Base-by-base conservation (phyloP, 2,888 invertebrate genomes). In the Drosophila mimica region DNA sequence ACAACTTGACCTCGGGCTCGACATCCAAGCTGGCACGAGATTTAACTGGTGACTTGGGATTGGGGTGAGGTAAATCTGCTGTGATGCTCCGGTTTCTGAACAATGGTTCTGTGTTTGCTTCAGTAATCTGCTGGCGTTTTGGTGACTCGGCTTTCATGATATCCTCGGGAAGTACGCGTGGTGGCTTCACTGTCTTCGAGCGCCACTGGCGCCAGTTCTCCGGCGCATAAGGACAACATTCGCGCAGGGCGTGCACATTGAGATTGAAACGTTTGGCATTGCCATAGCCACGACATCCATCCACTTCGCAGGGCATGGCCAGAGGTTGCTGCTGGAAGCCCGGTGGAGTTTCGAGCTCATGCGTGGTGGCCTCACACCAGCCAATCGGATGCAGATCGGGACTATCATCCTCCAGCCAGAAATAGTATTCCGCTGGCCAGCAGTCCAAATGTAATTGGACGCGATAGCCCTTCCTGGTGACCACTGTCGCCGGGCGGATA, bases 321-420 rank as follows among this genome's bases (percentile, higher is more conserved):
- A 82, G 65, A 34, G 83, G 70, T 6, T 67, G 65, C 46, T 88
- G 85, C 38, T 76, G 76, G 57, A 72, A 92, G 95, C 96, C 96
- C 52, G 97, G 94, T 17, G 98, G 98, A 13, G 97, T 95, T 92
- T 98, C 97, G 33, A 98, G 93, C 0, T 96, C 96, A 92, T 98
- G 98, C 3, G 96, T 96, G 1, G 98, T 98, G 93, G 97, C 97
- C 76, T 95, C 94, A 92, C 98, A 98, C 98, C 98, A 99, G 40
- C 97, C 97, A 74, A 97, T 95, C 0, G 98, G 98, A 94, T 98
- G 98, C 85, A 99, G 95, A 93, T 98, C 98, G 0, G 96, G 95
- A 79, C 95, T 96, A 93, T 98, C 98, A 92, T 98, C 98, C 89
- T 98, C 98, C 68, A 98, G 94, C 97, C 98, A 98, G 92, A 96